phyloP scores from a whole-genome alignment of 2,888 invertebrate species.

The Tinea pellionella region DNA sequence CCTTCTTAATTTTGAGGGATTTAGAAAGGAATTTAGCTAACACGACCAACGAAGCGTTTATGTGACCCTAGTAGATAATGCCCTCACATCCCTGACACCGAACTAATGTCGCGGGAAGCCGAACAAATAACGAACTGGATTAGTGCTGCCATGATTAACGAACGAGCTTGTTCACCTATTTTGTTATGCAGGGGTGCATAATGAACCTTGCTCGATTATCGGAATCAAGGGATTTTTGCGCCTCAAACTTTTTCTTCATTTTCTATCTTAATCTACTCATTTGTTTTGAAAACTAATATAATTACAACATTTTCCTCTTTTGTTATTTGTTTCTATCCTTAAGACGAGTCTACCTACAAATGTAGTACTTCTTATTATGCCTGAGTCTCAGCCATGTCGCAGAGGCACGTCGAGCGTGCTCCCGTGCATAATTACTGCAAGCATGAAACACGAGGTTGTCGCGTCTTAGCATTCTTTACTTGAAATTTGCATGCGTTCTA shows the following conservation, averaged over 20 bases:
- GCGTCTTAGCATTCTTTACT: constrained; percentile 22
- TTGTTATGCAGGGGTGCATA: constrained; percentile 24
- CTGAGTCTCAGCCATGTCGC: background rate
- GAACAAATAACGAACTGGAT: constrained; percentile 21
- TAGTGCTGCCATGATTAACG: constrained; percentile 18
- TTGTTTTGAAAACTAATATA: background rate
- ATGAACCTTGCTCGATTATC: background rate
- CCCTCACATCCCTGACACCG: constrained; percentile 17
- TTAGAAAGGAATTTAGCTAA: background rate
- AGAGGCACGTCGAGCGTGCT: constrained; percentile 13
- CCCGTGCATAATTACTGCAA: constrained; percentile 15
- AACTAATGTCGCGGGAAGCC: constrained; percentile 21
- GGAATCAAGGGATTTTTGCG: background rate
- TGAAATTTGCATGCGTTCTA: constrained; percentile 21
- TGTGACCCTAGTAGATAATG: constrained; percentile 2
- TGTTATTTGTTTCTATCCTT: background rate
- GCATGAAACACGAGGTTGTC: background rate
- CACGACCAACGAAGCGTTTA: background rate
- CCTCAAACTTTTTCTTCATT: constrained; percentile 19
- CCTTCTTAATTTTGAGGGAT: background rate
- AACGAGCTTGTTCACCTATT: constrained; percentile 14
- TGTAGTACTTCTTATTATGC: background rate
- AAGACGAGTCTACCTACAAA: background rate
- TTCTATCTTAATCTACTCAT: background rate
- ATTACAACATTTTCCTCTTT: background rate